Evolutionary conservation across 1,140 invertebrate genomes (phyloP).

Genomic region (Drosophila prosaltans): DNA sequence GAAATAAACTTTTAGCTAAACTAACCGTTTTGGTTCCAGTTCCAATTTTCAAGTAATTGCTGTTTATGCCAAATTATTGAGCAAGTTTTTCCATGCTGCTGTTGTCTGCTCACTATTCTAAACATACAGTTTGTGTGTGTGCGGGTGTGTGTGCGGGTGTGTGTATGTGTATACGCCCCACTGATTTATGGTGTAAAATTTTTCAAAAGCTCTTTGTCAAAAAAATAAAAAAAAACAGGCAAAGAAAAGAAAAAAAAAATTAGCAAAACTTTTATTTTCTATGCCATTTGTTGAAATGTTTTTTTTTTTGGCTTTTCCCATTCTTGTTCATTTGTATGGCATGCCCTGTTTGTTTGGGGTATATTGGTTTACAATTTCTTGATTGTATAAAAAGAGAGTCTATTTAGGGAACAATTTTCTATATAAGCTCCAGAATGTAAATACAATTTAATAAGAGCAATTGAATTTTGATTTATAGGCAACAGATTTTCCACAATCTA

Average conservation of each 20-base stretch:
- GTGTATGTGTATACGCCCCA: conserved; percentile 39
- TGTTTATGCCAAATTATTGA: conserved; percentile 72
- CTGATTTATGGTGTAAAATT: conserved; percentile 71
- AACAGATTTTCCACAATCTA: too few species aligned
- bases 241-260: conserved; percentile 11
- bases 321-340: not conserved
- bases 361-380: too few species aligned
- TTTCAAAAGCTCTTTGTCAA: conserved; percentile 65
- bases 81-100: conserved; percentile 34
- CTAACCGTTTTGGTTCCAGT: conserved; percentile 46
- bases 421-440: too few species aligned
- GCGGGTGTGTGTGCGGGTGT: conserved; percentile 22
- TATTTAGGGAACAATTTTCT: too few species aligned
- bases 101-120: not conserved
- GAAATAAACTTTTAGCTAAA: conserved; percentile 62
- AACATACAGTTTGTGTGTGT: not conserved
- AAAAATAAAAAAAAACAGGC: conserved; percentile 31
- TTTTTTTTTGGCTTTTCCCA: conserved; percentile 19
- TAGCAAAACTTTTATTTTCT: conserved; percentile 51
- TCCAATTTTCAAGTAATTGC: conserved; percentile 69
- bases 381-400: too few species aligned
- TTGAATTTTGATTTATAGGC: too few species aligned
- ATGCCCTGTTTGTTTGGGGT: not conserved
- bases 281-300: conserved; percentile 40
- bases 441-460: too few species aligned